Evolutionary conservation across 2,888 invertebrate species (phyloP).

Genomic region (Orgyia antiqua): DNA sequence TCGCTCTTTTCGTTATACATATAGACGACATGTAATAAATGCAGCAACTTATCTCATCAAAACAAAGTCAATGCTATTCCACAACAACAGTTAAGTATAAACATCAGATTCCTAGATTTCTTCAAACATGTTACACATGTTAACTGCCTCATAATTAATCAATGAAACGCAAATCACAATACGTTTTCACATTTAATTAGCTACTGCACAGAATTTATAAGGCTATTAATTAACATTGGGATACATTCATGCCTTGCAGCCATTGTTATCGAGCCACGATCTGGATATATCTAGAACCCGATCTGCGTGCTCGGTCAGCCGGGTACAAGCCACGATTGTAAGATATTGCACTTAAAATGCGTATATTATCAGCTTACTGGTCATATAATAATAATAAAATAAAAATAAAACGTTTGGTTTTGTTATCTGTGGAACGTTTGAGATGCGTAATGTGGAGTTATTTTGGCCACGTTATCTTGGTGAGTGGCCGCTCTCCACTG

Average conservation of each 20-base stretch:
- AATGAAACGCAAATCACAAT: slow-evolving; percentile 41
- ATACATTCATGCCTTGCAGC: slow-evolving; percentile 23
- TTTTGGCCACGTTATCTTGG: slow-evolving; percentile 70
- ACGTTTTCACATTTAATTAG: slow-evolving; percentile 42
- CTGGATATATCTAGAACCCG: slow-evolving; percentile 23
- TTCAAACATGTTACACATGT: slow-evolving; percentile 32
- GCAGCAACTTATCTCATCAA: too few relatives aligned
- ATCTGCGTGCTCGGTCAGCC: slow-evolving; percentile 15
- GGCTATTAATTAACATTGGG: slow-evolving; percentile 24
- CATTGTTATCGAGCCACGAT: slow-evolving; percentile 35
- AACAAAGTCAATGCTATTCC: not conserved
- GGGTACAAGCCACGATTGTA: slow-evolving; percentile 15
- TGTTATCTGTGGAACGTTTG: slow-evolving; percentile 54
- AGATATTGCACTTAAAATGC: slow-evolving; percentile 28
- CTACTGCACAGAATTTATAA: slow-evolving; percentile 28
- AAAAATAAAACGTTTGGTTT: slow-evolving; percentile 40
- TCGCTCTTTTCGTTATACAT: too few relatives aligned
- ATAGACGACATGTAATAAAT: too few relatives aligned
- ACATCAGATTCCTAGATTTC: slow-evolving; percentile 26
- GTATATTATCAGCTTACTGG: slow-evolving; percentile 25
- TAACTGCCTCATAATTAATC: slow-evolving; percentile 39
- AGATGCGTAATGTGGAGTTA: slow-evolving; percentile 58
- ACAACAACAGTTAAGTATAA: slow-evolving; percentile 23
- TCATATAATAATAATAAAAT: slow-evolving; percentile 36
- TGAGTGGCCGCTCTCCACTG: slow-evolving; percentile 46